Evolutionary conservation across 2,888 invertebrate genomes (phyloP), one percentile per base, ranked within the genome.

Genomic region (Ophion ventricosus): DNA sequence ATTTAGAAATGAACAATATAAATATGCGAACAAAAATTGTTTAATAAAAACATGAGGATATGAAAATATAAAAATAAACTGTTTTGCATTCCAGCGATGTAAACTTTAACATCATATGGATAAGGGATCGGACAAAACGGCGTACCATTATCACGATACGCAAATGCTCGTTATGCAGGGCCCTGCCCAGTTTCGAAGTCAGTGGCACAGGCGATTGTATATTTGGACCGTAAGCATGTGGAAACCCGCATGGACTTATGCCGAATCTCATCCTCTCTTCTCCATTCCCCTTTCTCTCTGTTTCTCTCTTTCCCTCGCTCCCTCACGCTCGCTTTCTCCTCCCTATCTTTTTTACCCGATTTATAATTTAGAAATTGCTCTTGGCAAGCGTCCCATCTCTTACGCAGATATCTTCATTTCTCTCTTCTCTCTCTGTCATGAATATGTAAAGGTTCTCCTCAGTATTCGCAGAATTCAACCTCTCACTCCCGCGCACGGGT

Each of bases 281-380:
- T 43, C 1, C 11, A 43, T 1, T 7, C 11, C 43, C 14, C n/a
- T 54, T 35, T 25, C 56, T 29, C 70, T 20, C 64, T 35, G 23
- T 40, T 63, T 69, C 82, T 77, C 66, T 82, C 25, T 57, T 40
- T 40, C 59, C n/a, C 29, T 43, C 35, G 3, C 35, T 35, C 35
- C 35, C 35, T 35, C 35, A n/a, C 43, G 10, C 43, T 2, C 1
- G 43, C 43, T 43, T 14, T 8, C 43, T 26, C 61, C 69, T 83
- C 83, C 26, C 63, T 61, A 69, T 56, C 63, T 49, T 78, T 78
- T 56, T 43, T 43, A 10, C 54, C 82, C 87, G 85, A 89, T 89
- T 89, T 88, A 88, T 89, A 87, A 88, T 89, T 90, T 88, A 90
- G 88, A 89, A 90, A 90, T 90, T 88, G 88, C 88, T 87, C 80